phyloP scores from a whole-genome alignment of 2,113 vertebrate genomes.

The Cynoglossus semilaevis region DNA sequence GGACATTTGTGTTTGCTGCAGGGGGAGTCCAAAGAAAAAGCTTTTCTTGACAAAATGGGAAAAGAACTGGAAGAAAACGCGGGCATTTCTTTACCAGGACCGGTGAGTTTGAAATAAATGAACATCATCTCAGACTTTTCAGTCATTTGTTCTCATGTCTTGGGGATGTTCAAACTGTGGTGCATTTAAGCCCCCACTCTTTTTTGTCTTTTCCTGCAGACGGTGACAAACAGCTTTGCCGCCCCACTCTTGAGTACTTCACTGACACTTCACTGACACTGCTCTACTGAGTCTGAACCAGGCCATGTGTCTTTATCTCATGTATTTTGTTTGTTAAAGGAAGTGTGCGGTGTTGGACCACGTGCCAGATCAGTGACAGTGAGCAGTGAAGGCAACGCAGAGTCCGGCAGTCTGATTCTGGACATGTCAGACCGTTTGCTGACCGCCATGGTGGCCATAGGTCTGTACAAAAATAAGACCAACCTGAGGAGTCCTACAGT shows the following conservation, averaged over 20 bases:
- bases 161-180: no score
- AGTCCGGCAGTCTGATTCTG: conserved; percentile 49
- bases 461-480: conserved; percentile 10
- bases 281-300: not conserved
- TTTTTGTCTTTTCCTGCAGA: conserved; percentile 32
- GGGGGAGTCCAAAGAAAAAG: conserved; percentile 45
- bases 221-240: conserved; percentile 42
- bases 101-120: conserved; percentile 27
- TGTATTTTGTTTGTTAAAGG: conserved; percentile 21
- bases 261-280: not conserved
- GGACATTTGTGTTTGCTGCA: conserved; percentile 16
- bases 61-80: conserved; percentile 34
- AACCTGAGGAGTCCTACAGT: conserved; percentile 30
- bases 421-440: conserved; percentile 49
- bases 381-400: conserved; percentile 31
- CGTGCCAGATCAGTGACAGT: not conserved
- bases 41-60: conserved; percentile 36
- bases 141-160: no score
- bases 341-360: conserved; percentile 48
- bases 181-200: not conserved
- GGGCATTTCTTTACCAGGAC: conserved; percentile 18
- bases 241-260: conserved; percentile 39
- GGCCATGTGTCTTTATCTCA: not conserved
- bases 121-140: no score
- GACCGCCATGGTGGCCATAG: conserved; percentile 12